Evolutionary conservation across 2,888 invertebrate species (phyloP), one percentile per base, ranked within the genome.

Genomic region (Drosophila heteroneura): DNA sequence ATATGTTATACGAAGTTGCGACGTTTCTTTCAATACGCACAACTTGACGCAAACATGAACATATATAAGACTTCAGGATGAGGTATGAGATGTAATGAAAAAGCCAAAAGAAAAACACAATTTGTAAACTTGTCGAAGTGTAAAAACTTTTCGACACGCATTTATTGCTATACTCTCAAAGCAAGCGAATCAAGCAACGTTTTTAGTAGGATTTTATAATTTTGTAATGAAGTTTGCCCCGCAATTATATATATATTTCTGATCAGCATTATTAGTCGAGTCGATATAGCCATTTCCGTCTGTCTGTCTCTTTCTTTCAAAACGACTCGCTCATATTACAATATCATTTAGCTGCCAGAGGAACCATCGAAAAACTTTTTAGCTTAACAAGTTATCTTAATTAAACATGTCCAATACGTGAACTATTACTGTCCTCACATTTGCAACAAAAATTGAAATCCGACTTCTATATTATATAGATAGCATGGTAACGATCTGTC

Each of bases 141-240:
- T 19, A 39, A 14, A 53, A 64, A 74, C 59, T 60, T 78, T 65
- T 41, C 22, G 39, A 52, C 58, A 54, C 44, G 35, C 35, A 56
- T 72, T 64, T 47, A 56, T 65, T 39, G 51, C 57, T 10, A 10
- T 58, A 28, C 35, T 32, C 35, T 32, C 28, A 41, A 37, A 44
- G 47, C 19, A 44, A 19, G 28, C 3, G 37, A 47, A 30, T 53
- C 37, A 47, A 58, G 12, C 58, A 35, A 19, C 22, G 19, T 2
- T 35, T 39, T 26, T 1, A 14, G 12, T 22, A 6, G 22, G 12
- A 3, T 22, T 12, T 22, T 22, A 12, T 3, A 3, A 44, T 12
- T 22, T 3, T 22, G 1, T 35, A 35, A 35, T 35, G 5, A 35
- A 35, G 35, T 35, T 35, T 14, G 35, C 14, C 35, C 1, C 35